A percentile compares a stretch with the other conserved stretches of the same genome.
Evolutionary conservation across 1,140 invertebrate genomes (phyloP).

Genomic region (Polypedilum vanderplanki): DNA sequence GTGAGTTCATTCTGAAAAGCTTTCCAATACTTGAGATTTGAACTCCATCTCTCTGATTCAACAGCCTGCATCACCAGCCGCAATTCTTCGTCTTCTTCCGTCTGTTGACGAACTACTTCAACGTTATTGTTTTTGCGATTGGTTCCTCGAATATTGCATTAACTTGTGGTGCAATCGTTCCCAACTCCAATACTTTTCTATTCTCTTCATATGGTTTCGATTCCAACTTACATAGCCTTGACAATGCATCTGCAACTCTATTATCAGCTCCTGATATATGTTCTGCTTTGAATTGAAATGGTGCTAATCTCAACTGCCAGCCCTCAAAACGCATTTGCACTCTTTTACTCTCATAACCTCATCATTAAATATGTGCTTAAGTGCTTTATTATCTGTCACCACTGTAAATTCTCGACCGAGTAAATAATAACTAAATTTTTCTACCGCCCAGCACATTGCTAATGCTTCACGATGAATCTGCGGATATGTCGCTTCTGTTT

Average conservation of each 20-base stretch:
- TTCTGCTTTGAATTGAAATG: no score
- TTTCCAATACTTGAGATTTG: no score
- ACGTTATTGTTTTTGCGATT: background rate
- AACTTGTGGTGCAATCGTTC: background rate
- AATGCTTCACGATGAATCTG: conserved; percentile 44
- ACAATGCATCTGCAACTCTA: conserved; percentile 42
- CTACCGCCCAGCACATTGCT: conserved; percentile 38
- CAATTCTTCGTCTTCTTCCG: no score
- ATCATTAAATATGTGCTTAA: conserved; percentile 36
- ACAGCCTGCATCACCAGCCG: no score
- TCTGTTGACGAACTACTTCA: no score
- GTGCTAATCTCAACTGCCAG: conserved; percentile 40
- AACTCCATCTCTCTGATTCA: no score
- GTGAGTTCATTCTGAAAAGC: conserved; percentile 32
- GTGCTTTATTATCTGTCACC: no score
- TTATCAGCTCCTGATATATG: no score
- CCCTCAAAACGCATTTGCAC: conserved; percentile 38
- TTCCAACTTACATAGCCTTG: conserved; percentile 36
- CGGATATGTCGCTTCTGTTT: conserved; percentile 42
- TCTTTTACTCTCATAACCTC: conserved; percentile 33
- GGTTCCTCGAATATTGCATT: background rate
- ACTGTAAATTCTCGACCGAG: conserved; percentile 40
- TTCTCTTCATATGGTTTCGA: background rate
- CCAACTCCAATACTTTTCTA: no score
- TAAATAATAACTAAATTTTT: no score